phyloP scores from a whole-genome alignment of 2,888 invertebrate species.

The Quadriops clusia region DNA sequence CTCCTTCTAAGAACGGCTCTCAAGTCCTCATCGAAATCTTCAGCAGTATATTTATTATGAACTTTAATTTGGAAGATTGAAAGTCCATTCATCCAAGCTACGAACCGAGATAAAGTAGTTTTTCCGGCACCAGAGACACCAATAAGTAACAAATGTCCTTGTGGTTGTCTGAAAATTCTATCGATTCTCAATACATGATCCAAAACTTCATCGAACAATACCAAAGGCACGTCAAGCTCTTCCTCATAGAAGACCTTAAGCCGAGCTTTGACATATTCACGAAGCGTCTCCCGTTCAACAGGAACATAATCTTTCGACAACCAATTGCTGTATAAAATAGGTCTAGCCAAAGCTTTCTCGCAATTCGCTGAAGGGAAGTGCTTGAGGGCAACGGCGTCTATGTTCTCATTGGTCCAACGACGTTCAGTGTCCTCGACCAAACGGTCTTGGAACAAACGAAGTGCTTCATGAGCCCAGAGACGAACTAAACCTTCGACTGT shows the following conservation, averaged over 20 bases:
- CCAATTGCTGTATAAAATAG: slow-evolving; percentile 99
- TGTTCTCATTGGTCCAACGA: slow-evolving; percentile 96
- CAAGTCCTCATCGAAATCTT: slow-evolving; percentile 98
- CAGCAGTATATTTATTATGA: slow-evolving; percentile 97
- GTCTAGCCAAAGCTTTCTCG: slow-evolving; percentile 78
- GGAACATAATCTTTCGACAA: slow-evolving; percentile 96
- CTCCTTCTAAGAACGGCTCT: slow-evolving; percentile 76
- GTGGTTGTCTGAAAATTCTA: slow-evolving; percentile 97
- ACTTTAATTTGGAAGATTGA: slow-evolving; percentile 99
- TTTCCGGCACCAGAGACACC: slow-evolving; percentile 99
- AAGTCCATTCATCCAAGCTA: slow-evolving; percentile 99
- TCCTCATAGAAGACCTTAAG: slow-evolving; percentile 99
- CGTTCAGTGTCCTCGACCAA: slow-evolving; percentile 91
- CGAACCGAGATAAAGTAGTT: slow-evolving; percentile 96
- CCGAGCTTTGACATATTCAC: slow-evolving; percentile 94
- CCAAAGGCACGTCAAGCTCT: slow-evolving; percentile 94
- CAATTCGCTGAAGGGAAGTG: slow-evolving; percentile 68
- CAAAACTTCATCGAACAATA: slow-evolving; percentile 97
- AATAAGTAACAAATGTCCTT: slow-evolving; percentile 93
- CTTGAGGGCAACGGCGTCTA: slow-evolving; percentile 82
- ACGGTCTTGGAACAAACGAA: slow-evolving; percentile 92
- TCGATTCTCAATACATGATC: slow-evolving; percentile 98
- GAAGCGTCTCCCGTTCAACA: slow-evolving; percentile 85
- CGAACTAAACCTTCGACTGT: slow-evolving; percentile 90
- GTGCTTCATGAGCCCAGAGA: slow-evolving; percentile 98